These are phyloP conservation scores for Xerus inauris DNA, from an alignment of 2,113 vertebrate species.

Conservation along the genomic window DNA sequence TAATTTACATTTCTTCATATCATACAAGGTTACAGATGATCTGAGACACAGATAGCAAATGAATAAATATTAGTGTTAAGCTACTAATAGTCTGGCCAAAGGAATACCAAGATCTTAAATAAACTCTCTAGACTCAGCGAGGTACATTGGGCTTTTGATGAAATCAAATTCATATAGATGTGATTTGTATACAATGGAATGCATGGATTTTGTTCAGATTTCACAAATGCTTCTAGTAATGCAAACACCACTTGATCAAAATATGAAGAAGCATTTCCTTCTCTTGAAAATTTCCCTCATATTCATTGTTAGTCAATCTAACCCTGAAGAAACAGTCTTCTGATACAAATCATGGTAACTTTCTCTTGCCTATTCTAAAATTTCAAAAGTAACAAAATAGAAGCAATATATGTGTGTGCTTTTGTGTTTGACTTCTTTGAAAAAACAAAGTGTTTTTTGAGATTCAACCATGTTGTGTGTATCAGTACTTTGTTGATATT, in stretches of 20 bases:
- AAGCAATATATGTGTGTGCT: not conserved
- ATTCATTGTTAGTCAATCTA: not conserved
- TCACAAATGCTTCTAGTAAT: not conserved
- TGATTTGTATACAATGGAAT: not conserved
- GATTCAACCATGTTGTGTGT: not conserved
- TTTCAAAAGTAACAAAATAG: not conserved
- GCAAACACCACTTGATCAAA: not conserved
- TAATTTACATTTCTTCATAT: not conserved
- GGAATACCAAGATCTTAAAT: not conserved
- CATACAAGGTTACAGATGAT: not conserved
- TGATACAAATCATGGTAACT: not conserved
- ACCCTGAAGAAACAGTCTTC: not conserved
- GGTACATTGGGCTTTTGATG: not conserved
- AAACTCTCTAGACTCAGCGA: not conserved
- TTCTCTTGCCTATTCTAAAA: not conserved
- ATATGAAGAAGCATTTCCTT: not conserved
- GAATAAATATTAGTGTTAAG: not conserved
- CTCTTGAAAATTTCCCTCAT: not conserved
- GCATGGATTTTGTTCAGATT: not conserved
- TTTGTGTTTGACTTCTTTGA: not conserved
- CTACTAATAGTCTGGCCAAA: not conserved
- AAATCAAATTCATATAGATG: not conserved
- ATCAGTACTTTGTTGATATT: not conserved
- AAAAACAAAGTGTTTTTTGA: not conserved
- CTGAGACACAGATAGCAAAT: not conserved